Evolutionary conservation across 37 sponge, comb jelly and placozoan species (phyloP), one percentile per base, ranked within the genome.

Genomic region (Halisarca cf. caerulea): DNA sequence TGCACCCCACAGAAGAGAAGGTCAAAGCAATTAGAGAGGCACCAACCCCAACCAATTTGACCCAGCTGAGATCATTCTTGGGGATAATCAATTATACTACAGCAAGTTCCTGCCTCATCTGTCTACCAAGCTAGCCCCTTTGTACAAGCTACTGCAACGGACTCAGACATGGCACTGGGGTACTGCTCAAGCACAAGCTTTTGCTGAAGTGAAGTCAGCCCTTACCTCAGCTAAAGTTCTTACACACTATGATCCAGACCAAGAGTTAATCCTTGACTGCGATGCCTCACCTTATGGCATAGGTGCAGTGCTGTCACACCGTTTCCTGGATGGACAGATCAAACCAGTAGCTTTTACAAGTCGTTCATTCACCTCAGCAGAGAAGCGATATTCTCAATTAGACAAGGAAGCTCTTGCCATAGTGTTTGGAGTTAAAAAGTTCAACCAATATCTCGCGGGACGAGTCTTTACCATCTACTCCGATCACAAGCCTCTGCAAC

Each of bases 41-140:
- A 24, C 75, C 82, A 37, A 30, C 71, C 15, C 86, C 86, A 24
- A 23, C 32, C 27, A 36, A 78, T 78, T 43, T 79, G 34, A 17
- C 25, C 11, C 64, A 85, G 51, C 53, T 80, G 62, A 36, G 69
- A 36, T 51, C 80, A 28, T 83, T 84, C 42, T 35, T 89, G 58
- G 89, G 89, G 27, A 35, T 84, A 43, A 21, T 84, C 24, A 84
- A 84, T 24, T 89, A n/a, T n/a, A 84, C 45, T 83, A 84, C 25
- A 84, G 58, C 5, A 89, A 80, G 74, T 89, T 89, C 45, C 35
- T 89, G 23, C 89, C 89, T 20, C 84, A 89, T 45, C 53, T 89
- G 39, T 60, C 66, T 25, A 57, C 27, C 20, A 59, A 60, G 35
- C 24, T 81, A 18, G 69, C 82, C 25, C 82, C 84, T 21, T 27